A percentile compares a stretch with the other conserved stretches of the same genome.
These are phyloP conservation scores for Drosophila sordidapex DNA, from an alignment of 2,888 invertebrate genomes.

Conservation along the genomic window DNA sequence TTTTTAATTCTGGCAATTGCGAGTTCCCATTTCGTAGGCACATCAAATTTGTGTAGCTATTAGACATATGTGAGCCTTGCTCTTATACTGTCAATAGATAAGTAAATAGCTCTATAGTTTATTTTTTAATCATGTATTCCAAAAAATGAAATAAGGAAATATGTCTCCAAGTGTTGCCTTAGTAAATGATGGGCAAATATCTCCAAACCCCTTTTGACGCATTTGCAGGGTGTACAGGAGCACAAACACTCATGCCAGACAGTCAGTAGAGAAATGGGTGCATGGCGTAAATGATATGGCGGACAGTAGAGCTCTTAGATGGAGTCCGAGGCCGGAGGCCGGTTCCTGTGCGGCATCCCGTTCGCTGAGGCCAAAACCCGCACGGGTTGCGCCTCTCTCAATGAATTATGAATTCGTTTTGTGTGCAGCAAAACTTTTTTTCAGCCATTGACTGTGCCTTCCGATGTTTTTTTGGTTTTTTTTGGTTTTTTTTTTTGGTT, in stretches of 20 bases:
- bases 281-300: slow-evolving; percentile 62
- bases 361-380: slow-evolving; percentile 11
- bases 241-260: not conserved
- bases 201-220: not conserved
- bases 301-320: slow-evolving; percentile 33
- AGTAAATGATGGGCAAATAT: not conserved
- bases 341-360: slow-evolving; percentile 7
- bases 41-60: not conserved
- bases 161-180: not conserved
- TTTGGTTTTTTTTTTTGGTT: not conserved
- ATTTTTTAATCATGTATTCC: not conserved
- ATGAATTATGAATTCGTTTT: slow-evolving; percentile 76
- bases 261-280: slow-evolving; percentile 21
- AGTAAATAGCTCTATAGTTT: not conserved
- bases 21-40: not conserved
- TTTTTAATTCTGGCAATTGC: not conserved
- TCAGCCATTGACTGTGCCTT: slow-evolving; percentile 9
- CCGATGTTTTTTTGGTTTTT: not conserved
- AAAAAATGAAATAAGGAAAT: not conserved
- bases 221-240: slow-evolving; percentile 20
- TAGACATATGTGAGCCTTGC: not conserved
- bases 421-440: slow-evolving; percentile 53
- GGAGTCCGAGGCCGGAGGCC: slow-evolving; percentile 23
- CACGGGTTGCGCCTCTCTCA: slow-evolving; percentile 42
- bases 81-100: not conserved